Conservation (phyloP, 2,113 vertebrate genomes). For the cattle (Bos taurus) region ARS-UCD2.0 NC_037336.1:28693501-28694000, state of each 20-base stretch:
- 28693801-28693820: not conserved
- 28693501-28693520: not conserved
- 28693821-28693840: not conserved
- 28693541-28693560: not conserved
- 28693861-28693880: not conserved
- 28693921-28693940: not conserved
- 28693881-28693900: not conserved
- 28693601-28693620: not conserved
- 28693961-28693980: not conserved
- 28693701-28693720: not conserved
- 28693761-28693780: not conserved
- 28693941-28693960: not conserved
- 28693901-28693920: not conserved
- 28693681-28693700: not conserved
- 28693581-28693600: not conserved
- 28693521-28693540: not conserved
- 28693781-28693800: not conserved
- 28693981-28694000: not conserved
- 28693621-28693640: not conserved
- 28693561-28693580: not conserved
- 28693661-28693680: not conserved
- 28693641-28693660: not conserved
- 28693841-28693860: not conserved
- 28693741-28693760: not conserved
- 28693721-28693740: not conserved